These are phyloP conservation scores for Tretioscincus oriximinensis DNA, from an alignment of 2,113 vertebrate genomes.

Conservation along the genomic window DNA sequence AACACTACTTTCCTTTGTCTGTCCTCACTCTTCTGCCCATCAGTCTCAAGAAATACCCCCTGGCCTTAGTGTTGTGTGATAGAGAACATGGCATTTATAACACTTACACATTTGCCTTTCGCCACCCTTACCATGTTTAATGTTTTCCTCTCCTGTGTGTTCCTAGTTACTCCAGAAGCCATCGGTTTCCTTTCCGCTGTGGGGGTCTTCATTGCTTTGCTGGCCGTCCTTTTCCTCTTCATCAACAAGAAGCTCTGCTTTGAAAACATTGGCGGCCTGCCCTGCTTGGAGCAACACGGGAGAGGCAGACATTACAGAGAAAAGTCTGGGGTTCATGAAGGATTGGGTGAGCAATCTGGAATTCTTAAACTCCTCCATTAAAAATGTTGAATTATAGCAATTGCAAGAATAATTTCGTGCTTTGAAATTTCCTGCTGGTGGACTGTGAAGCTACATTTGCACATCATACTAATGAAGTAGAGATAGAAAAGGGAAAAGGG, in stretches of 20 bases:
- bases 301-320: slow-evolving; percentile 65
- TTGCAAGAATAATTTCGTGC: background rate
- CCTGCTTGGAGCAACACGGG: slow-evolving; percentile 71
- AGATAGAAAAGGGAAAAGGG: no score
- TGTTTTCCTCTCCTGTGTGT: slow-evolving; percentile 23
- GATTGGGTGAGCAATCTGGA: slow-evolving; percentile 76
- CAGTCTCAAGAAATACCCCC: no score
- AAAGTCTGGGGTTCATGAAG: slow-evolving; percentile 62
- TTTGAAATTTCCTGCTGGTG: background rate
- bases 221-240: slow-evolving; percentile 84
- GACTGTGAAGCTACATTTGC: background rate
- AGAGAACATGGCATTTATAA: no score
- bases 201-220: slow-evolving; percentile 79
- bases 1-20: no score
- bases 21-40: no score
- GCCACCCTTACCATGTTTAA: background rate
- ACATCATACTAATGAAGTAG: background rate
- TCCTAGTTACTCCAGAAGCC: slow-evolving; percentile 79
- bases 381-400: background rate
- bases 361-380: background rate
- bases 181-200: slow-evolving; percentile 79
- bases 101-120: no score
- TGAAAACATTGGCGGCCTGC: slow-evolving; percentile 74
- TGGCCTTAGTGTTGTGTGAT: no score
- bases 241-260: slow-evolving; percentile 89